Conservation (phyloP, 1,140 invertebrate species). For the Micrasema longulum region DNA sequence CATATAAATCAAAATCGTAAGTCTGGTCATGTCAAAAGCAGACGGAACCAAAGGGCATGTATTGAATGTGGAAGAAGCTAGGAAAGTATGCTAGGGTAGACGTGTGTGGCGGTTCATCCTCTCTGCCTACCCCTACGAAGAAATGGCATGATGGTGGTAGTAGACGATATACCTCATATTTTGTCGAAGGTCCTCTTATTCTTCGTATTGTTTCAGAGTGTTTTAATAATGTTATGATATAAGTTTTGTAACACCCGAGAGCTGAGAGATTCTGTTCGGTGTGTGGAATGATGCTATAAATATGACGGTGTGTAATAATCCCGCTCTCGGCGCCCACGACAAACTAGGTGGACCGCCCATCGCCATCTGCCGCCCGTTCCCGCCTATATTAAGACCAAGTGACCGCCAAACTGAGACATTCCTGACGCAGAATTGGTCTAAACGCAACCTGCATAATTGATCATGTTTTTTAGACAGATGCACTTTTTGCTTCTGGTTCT, state of each 20-base stretch:
- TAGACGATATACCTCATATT: background rate
- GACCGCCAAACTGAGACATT: constrained; percentile 25
- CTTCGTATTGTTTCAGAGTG: background rate
- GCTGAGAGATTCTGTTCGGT: background rate
- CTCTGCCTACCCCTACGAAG: no score
- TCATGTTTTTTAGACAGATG: background rate
- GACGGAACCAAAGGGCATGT: no score
- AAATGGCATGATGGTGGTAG: no score
- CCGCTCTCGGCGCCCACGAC: constrained; percentile 1
- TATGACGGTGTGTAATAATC: constrained; percentile 8
- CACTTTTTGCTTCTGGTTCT: background rate
- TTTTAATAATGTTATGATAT: background rate
- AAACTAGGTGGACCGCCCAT: constrained; percentile 10
- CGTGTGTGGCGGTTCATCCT: no score
- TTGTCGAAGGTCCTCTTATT: background rate
- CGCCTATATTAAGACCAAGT: constrained; percentile 22
- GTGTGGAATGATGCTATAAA: constrained; percentile 6
- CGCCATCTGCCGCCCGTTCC: constrained; percentile 12
- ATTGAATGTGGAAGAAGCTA: no score
- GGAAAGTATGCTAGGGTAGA: no score
- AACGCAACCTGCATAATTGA: background rate
- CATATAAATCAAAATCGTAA: no score
- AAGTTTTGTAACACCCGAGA: background rate
- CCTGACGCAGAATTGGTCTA: background rate
- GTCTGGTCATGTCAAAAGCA: no score